These are phyloP conservation scores for Rhinichthys klamathensis DNA, from an alignment of 2,113 vertebrate genomes.

Conservation along the genomic window DNA sequence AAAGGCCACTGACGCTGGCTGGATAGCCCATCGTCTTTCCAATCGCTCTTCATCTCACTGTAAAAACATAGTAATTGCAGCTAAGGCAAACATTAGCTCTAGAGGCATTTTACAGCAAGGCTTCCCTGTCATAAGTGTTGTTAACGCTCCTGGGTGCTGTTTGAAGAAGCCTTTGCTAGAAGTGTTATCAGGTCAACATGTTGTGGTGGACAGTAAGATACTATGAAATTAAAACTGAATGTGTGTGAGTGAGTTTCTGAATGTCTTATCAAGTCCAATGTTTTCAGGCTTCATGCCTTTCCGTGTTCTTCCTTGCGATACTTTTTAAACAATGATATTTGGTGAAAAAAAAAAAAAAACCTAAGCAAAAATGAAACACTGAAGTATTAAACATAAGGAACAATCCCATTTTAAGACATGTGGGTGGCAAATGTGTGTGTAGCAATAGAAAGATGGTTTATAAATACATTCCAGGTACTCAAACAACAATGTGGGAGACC, in stretches of 20 bases:
- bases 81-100: neutral
- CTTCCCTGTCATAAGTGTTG: neutral
- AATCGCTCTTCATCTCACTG: neutral
- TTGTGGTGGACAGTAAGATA: neutral
- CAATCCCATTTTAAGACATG: neutral
- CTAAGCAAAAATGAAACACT: neutral
- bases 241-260: neutral
- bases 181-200: neutral
- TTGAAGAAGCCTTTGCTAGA: slow-evolving; percentile 10
- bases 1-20: neutral
- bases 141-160: neutral
- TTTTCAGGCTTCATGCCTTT: neutral
- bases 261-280: neutral
- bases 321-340: neutral
- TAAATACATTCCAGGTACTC: slow-evolving; percentile 6
- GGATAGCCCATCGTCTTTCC: neutral
- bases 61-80: slow-evolving; percentile 5
- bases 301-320: neutral
- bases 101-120: neutral
- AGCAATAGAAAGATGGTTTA: neutral
- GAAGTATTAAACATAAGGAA: neutral
- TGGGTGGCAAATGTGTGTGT: neutral
- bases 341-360: neutral
- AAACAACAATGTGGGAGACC: slow-evolving; percentile 6
- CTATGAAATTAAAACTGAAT: neutral